phyloP scores from a whole-genome alignment of 2,888 invertebrate genomes.

The Drosophila borborema region DNA sequence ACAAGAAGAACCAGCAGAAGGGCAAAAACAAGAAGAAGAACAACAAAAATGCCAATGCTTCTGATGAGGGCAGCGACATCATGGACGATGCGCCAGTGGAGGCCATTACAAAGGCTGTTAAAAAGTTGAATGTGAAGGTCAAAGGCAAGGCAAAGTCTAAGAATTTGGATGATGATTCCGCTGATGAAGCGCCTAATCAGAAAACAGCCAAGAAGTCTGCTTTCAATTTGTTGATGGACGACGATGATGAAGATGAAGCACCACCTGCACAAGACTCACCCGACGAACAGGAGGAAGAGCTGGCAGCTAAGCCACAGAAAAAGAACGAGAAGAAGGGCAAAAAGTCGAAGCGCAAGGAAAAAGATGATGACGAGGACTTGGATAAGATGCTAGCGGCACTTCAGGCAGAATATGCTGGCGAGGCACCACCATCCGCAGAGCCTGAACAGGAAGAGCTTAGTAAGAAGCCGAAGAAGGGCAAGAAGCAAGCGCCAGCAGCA shows the following conservation, averaged over 20 bases:
- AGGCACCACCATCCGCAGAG: conserved; percentile 86
- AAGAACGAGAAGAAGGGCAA: conserved; percentile 89
- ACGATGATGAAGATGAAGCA: conserved; percentile 85
- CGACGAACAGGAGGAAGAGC: conserved; percentile 80
- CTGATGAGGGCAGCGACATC: conserved; percentile 85
- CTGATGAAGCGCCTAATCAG: conserved; percentile 77
- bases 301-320: conserved; percentile 85
- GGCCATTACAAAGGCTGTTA: conserved; percentile 85
- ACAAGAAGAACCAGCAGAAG: conserved; percentile 80
- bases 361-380: conserved; percentile 90
- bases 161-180: conserved; percentile 75
- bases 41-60: conserved; percentile 76
- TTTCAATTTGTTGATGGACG: conserved; percentile 89
- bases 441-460: conserved; percentile 76
- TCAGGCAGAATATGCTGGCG: conserved; percentile 91
- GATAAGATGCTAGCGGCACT: conserved; percentile 94
- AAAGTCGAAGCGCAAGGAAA: conserved; percentile 90
- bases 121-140: conserved; percentile 87
- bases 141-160: conserved; percentile 85
- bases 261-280: conserved; percentile 50
- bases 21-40: conserved; percentile 76
- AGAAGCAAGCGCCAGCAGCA: conserved; percentile 58
- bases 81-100: conserved; percentile 86
- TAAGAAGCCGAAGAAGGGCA: conserved; percentile 76
- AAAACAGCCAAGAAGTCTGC: conserved; percentile 86